phyloP scores from a whole-genome alignment of 2,797 vertebrate species.

The Epinephelus awoara region DNA sequence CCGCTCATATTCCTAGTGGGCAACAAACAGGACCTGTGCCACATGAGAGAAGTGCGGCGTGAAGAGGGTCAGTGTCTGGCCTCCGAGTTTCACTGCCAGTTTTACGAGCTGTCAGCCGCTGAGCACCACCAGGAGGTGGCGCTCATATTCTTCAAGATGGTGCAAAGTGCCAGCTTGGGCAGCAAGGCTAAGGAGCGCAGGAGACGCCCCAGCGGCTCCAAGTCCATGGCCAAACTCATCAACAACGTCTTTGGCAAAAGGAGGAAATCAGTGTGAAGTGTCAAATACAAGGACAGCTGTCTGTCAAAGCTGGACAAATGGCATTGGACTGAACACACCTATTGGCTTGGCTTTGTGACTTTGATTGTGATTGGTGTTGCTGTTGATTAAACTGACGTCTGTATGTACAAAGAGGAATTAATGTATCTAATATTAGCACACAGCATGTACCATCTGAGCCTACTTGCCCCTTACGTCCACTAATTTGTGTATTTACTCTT shows the following conservation, averaged over 20 bases:
- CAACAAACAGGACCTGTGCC: slow-evolving; percentile 93
- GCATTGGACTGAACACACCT: background rate
- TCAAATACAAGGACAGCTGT: background rate
- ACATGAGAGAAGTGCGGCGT: slow-evolving; percentile 87
- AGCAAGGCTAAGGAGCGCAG: slow-evolving; percentile 85
- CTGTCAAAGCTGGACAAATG: background rate
- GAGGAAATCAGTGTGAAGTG: slow-evolving; percentile 86
- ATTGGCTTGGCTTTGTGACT: background rate
- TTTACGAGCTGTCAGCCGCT: slow-evolving; percentile 91
- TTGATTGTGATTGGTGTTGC: slow-evolving; percentile 8
- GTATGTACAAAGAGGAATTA: background rate
- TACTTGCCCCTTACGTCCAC: background rate
- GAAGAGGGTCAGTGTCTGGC: slow-evolving; percentile 90
- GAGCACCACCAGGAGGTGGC: slow-evolving; percentile 90
- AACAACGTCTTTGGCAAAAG: slow-evolving; percentile 88
- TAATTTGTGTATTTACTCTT: background rate
- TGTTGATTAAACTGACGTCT: background rate
- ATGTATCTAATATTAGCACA: background rate
- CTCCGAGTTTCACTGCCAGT: slow-evolving; percentile 86
- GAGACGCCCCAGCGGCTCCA: slow-evolving; percentile 88
- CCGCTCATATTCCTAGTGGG: slow-evolving; percentile 88
- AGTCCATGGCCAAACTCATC: slow-evolving; percentile 88
- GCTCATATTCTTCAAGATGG: slow-evolving; percentile 88
- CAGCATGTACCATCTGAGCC: background rate
- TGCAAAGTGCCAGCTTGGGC: slow-evolving; percentile 81